These are phyloP conservation scores for Coelinius sp. DNA, from an alignment of 2,888 invertebrate genomes.

Conservation along the genomic window DNA sequence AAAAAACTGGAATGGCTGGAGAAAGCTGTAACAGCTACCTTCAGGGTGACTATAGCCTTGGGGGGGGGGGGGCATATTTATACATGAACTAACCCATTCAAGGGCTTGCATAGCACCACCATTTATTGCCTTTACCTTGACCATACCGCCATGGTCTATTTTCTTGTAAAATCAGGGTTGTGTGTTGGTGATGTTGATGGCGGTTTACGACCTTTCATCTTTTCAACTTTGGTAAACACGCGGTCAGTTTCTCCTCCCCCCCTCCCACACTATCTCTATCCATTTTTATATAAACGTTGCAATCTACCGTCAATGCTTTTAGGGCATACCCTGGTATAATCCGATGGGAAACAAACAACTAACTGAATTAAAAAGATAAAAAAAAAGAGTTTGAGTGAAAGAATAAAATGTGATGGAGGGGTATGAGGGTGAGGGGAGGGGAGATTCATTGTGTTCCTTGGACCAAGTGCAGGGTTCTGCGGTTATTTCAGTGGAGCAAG, in stretches of 20 bases:
- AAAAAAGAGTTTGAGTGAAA: background rate
- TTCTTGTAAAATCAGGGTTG: background rate
- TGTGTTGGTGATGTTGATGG: background rate
- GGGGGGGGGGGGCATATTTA: constrained; percentile 25
- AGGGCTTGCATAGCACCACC: background rate
- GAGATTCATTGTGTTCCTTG: background rate
- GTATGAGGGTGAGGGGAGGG: background rate
- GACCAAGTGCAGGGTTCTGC: background rate
- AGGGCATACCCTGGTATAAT: background rate
- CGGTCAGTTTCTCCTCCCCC: background rate
- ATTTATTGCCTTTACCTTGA: background rate
- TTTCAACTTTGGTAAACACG: constrained; percentile 12
- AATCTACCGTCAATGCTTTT: background rate
- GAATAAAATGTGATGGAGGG: background rate
- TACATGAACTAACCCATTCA: background rate
- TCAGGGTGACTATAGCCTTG: constrained; percentile 45
- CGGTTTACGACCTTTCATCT: constrained; percentile 15
- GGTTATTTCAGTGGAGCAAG: background rate
- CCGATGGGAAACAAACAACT: background rate
- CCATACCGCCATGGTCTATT: constrained; percentile 7
- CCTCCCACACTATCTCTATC: background rate
- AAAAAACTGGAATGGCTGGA: constrained; percentile 26
- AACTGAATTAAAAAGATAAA: background rate
- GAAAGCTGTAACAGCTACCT: constrained; percentile 55
- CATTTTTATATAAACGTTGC: background rate